Evolutionary conservation across 2,888 invertebrate genomes (phyloP), one percentile per base, ranked within the genome.

Genomic region (Acanthosoma haemorrhoidale): DNA sequence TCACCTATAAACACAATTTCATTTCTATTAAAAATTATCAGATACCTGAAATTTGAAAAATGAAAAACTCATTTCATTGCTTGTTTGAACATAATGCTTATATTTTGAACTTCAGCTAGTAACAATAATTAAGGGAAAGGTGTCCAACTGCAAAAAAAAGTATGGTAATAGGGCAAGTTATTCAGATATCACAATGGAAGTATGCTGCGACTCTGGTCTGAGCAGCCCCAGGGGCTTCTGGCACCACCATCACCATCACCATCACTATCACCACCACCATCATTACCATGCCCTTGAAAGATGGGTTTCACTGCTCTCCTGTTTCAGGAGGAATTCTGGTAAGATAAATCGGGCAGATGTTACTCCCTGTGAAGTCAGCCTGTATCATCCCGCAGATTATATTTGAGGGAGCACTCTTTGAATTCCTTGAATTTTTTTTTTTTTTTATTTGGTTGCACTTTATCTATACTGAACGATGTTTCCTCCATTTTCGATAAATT

Each of bases 241-340:
- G 38, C 64, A 64, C 34, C 43, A 32, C 32, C 67, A 67, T 51
- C 67, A 57, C 4, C 67, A 61, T 61, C 60, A 29, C 21, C 34
- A 32, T 25, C 18, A 32, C 25, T 32, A 43, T n/a, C 67, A 67
- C 8, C 67, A 67, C n/a, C 57, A 67, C 15, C 66, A 66, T 43
- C 66, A 66, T 66, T 43, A 66, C 16, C 43, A 67, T 21, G 67
- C 32, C 15, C 43, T 67, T 32, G 67, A 67, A 31, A 51, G 51
- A 51, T 67, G 67, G 67, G 67, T 67, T 34, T 67, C 67, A 6
- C 51, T 67, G 5, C 51, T 67, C 32, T 67, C 67, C 2, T 67
- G 67, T 57, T 67, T 67, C 57, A 51, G 39, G 16, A 31, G 51
- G 34, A 67, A 67, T 34, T 67, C 67, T 2, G 67, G 67, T 67